phyloP scores from a whole-genome alignment of 2,797 vertebrate species.

The Ptychadena robeensis region DNA sequence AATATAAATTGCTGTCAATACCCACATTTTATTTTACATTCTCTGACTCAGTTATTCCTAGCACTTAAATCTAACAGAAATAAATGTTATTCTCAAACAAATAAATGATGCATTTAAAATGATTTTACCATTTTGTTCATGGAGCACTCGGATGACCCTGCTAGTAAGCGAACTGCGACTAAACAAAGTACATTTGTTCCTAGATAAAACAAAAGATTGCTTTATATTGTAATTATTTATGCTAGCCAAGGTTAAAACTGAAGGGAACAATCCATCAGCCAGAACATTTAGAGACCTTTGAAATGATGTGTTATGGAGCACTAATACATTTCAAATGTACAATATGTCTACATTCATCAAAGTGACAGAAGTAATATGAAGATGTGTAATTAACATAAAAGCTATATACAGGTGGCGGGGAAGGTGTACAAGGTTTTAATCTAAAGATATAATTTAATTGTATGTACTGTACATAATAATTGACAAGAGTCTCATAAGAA shows the following conservation, averaged over 20 bases:
- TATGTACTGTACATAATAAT: background rate
- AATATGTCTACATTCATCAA: conserved; percentile 39
- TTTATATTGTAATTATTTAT: conserved; percentile 46
- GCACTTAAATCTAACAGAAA: background rate
- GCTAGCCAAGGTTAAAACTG: conserved; percentile 23
- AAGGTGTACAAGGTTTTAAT: background rate
- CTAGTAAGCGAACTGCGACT: conserved; percentile 21
- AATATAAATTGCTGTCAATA: too few relatives aligned
- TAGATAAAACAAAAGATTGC: conserved; percentile 33
- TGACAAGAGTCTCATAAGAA: background rate
- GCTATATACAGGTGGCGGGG: background rate
- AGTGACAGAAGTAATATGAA: conserved; percentile 2
- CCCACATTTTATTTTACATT: background rate
- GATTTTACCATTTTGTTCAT: conserved; percentile 13
- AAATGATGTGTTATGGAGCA: conserved; percentile 36
- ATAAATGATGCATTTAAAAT: conserved; percentile 20
- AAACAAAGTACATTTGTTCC: conserved; percentile 36
- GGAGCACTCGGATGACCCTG: conserved; percentile 8
- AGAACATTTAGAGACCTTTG: conserved; percentile 31
- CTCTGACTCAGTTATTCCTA: background rate
- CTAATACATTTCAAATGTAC: conserved; percentile 43
- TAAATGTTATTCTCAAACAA: background rate
- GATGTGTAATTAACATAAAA: conserved; percentile 19
- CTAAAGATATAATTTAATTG: background rate
- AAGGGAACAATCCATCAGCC: conserved; percentile 37